Evolutionary conservation across 2,888 invertebrate species (phyloP), one percentile per base, ranked within the genome.

Genomic region (Cantharis rufa): DNA sequence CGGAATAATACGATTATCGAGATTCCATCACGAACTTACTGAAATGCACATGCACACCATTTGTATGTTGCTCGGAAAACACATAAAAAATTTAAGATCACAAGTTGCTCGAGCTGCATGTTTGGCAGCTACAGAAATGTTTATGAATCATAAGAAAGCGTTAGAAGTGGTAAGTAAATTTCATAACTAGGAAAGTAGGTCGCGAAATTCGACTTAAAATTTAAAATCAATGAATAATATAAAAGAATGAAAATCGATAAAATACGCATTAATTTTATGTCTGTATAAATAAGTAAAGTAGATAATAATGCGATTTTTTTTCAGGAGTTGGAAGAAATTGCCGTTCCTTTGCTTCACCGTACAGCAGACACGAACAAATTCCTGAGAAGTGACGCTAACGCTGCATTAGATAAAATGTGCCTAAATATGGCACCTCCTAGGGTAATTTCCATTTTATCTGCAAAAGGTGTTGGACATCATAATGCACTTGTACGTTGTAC

Each of bases 311-410:
- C 13, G 32, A 32, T 15, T 75, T 72, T 3, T 72, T 79, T 71
- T 16, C 89, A 95, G 89, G 98, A 98, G 88, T 89, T 97, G 72
- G 98, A 98, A 84, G 95, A 96, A 85, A 91, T 97, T 71, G 94
- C 94, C 0, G 92, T 91, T 18, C 93, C 95, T 10, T 89, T 98
- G 75, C 90, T 98, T 28, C 94, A 95, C 82, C 93, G 98, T 78
- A 95, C 96, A 70, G 97, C 97, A 0, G 98, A 99, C 85, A 98
- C 97, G 9, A 98, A 98, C 88, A 93, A 94, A 82, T 98, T 99
- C 86, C 91, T 99, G 71, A 91, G 98, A 18, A 95, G 95, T 48
- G 98, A 98, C 88, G 96, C 97, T 3, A 93, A 94, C 75, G 90
- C 91, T 10, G 95, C 98, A 1, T 88, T 99, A 63, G 94, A 94